These are phyloP conservation scores for Chrysina gloriosa DNA, from an alignment of 2,888 invertebrate genomes.

Conservation along the genomic window DNA sequence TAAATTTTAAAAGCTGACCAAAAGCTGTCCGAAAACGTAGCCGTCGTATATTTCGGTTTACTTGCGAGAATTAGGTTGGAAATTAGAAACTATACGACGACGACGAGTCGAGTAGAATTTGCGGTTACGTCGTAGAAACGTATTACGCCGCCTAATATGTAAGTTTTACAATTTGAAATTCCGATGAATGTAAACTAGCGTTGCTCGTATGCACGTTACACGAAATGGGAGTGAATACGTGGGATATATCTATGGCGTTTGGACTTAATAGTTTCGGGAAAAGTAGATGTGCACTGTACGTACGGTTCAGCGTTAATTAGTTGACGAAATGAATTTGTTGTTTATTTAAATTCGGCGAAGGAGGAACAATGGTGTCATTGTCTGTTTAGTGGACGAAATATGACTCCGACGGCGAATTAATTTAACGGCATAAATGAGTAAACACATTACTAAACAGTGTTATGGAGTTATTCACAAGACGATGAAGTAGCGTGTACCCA, in stretches of 20 bases:
- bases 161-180: slow-evolving; percentile 37
- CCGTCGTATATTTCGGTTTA: slow-evolving; percentile 2
- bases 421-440: no score
- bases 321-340: slow-evolving; percentile 7
- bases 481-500: no score
- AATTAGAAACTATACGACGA: slow-evolving; percentile 13
- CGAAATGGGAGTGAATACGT: slow-evolving; percentile 35
- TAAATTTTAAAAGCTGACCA: slow-evolving; percentile 39
- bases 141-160: slow-evolving; percentile 17
- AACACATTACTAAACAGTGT: no score
- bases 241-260: slow-evolving; percentile 18
- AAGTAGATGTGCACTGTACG: neutral
- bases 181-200: slow-evolving; percentile 29
- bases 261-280: slow-evolving; percentile 2
- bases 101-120: neutral
- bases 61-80: slow-evolving; percentile 22
- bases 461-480: no score
- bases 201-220: slow-evolving; percentile 1
- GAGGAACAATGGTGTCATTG: neutral
- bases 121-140: neutral
- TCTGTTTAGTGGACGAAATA: no score
- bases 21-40: slow-evolving; percentile 23
- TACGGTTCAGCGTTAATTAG: slow-evolving; percentile 23
- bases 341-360: slow-evolving; percentile 24
- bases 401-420: no score